Evolutionary conservation across 92 coral and sea anemone genomes (phyloP).

Genomic region (Parazoanthus darwini): DNA sequence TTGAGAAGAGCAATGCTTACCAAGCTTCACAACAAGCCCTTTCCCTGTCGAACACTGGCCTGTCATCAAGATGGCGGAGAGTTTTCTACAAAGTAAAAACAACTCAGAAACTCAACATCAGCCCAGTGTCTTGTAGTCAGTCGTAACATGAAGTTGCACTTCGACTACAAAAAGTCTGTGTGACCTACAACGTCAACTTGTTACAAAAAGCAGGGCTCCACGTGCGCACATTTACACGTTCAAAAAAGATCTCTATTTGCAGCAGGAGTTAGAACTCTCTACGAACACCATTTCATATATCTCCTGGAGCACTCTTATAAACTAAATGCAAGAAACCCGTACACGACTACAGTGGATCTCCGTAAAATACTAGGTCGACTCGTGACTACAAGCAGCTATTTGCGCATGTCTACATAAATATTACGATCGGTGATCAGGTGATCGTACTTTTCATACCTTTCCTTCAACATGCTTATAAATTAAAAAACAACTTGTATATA

Average conservation of each 20-base stretch:
- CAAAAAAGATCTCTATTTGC: neutral
- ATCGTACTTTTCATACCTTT: no score
- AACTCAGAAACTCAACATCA: neutral
- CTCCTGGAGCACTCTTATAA: neutral
- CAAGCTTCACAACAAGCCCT: constrained; percentile 98
- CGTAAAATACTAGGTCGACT: no score
- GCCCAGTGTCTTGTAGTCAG: no score
- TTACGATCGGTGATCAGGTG: no score
- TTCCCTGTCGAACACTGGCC: constrained; percentile 98
- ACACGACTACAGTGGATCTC: neutral
- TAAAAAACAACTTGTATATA: no score
- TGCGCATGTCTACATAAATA: no score
- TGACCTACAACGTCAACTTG: no score
- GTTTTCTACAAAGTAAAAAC: constrained; percentile 61
- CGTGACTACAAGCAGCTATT: no score
- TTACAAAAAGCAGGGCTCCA: no score
- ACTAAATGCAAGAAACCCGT: neutral
- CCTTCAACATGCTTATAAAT: neutral
- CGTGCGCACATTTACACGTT: no score
- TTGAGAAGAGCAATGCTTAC: constrained; percentile 45
- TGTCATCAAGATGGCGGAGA: constrained; percentile 89
- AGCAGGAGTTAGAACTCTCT: neutral
- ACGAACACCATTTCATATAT: neutral
- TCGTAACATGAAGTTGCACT: no score
- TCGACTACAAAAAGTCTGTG: no score